phyloP scores from a whole-genome alignment of 2,113 vertebrate species.

The rabbit (Oryctolagus cuniculus) region DNA sequence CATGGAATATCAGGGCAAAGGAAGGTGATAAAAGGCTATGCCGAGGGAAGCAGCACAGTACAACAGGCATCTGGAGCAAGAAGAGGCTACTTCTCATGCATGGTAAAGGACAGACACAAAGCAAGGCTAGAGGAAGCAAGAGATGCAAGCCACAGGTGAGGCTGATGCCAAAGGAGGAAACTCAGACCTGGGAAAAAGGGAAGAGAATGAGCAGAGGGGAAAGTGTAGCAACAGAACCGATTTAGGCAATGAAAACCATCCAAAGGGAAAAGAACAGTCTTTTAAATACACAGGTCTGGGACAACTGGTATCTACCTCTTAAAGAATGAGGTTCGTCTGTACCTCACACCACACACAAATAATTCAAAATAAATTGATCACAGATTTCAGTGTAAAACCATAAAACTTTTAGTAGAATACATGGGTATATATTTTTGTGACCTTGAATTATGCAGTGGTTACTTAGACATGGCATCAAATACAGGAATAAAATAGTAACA shows the following conservation, averaged over 20 bases:
- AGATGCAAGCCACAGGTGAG: background rate
- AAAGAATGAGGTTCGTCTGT: background rate
- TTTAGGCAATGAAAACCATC: background rate
- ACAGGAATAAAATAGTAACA: background rate
- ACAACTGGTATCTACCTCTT: background rate
- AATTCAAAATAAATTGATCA: background rate
- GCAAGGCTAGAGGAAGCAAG: background rate
- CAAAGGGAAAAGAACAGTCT: background rate
- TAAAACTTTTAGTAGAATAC: background rate
- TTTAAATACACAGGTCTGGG: slow-evolving; percentile 9
- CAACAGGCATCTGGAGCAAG: background rate
- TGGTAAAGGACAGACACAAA: background rate
- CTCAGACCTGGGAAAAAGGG: background rate
- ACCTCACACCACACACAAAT: background rate
- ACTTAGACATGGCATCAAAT: background rate
- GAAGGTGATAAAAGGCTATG: background rate
- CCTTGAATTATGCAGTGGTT: background rate
- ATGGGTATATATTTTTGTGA: background rate
- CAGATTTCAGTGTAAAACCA: background rate
- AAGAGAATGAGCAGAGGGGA: background rate
- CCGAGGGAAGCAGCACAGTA: background rate
- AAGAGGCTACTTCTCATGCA: background rate
- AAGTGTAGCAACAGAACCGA: background rate
- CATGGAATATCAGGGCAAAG: background rate
- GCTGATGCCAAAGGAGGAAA: background rate